phyloP scores from a whole-genome alignment of 2,888 invertebrate species.

The Brachylomia viminalis region DNA sequence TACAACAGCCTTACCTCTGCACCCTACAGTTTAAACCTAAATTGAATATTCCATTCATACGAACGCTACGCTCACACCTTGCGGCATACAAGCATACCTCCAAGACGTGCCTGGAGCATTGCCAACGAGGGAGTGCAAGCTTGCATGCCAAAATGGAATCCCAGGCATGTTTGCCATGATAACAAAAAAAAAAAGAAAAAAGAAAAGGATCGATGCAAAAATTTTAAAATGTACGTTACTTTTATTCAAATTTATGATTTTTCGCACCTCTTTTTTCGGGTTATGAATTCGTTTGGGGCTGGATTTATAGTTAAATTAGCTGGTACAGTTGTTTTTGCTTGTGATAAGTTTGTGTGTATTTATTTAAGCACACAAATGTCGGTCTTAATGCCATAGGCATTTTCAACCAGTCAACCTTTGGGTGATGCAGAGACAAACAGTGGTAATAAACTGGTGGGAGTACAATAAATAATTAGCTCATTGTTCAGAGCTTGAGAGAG shows the following conservation, averaged over 20 bases:
- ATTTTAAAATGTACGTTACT: constrained; percentile 69
- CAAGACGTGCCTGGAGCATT: constrained; percentile 74
- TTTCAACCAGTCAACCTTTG: too few relatives aligned
- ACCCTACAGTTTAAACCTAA: constrained; percentile 33
- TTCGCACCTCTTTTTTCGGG: constrained; percentile 17
- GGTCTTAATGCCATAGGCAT: too few relatives aligned
- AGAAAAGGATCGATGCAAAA: constrained; percentile 63
- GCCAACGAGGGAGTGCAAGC: constrained; percentile 78
- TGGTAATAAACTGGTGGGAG: neutral
- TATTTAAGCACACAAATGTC: too few relatives aligned
- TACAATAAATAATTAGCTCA: neutral
- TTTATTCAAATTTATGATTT: constrained; percentile 62
- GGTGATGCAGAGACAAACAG: too few relatives aligned
- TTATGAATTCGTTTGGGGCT: constrained; percentile 7
- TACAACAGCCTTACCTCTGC: neutral
- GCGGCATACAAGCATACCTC: constrained; percentile 67
- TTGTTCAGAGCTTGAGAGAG: neutral
- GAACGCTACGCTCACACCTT: constrained; percentile 69
- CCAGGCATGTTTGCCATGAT: constrained; percentile 72
- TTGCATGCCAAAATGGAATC: constrained; percentile 80
- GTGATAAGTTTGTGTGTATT: neutral
- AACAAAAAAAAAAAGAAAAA: constrained; percentile 71
- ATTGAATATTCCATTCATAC: constrained; percentile 57
- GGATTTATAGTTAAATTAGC: constrained; percentile 9
- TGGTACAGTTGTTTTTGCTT: neutral